phyloP scores from a whole-genome alignment of 2,888 invertebrate species.

The Hololepta plana region DNA sequence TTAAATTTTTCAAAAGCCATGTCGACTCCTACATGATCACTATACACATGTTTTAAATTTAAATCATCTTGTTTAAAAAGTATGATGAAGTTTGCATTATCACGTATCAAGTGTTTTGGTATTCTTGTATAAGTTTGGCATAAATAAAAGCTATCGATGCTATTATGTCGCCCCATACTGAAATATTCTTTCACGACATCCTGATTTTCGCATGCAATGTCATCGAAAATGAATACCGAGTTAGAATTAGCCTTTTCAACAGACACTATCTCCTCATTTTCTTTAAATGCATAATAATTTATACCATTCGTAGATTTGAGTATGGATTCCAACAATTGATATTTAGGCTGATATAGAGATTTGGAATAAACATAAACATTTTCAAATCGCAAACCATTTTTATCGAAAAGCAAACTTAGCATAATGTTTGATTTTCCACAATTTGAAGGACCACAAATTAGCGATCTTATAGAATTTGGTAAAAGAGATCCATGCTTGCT shows the following conservation, averaged over 20 bases:
- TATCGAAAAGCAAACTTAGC: constrained; percentile 14
- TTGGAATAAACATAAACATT: constrained; percentile 18
- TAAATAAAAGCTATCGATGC: constrained; percentile 16
- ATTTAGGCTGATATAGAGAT: constrained; percentile 6
- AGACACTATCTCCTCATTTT: constrained; percentile 4
- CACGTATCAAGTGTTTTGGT: constrained; percentile 18
- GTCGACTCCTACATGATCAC: constrained; percentile 7
- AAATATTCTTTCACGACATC: constrained; percentile 14
- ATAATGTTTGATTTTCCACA: constrained; percentile 19
- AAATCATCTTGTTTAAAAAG: constrained; percentile 17
- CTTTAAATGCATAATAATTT: constrained; percentile 8
- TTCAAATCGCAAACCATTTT: constrained; percentile 17
- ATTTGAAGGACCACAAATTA: constrained; percentile 14
- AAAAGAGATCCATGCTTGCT: constrained; percentile 4
- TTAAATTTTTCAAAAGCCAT: constrained; percentile 8
- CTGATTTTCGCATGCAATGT: constrained; percentile 16
- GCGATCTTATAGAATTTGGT: constrained; percentile 3
- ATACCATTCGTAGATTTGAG: constrained; percentile 9
- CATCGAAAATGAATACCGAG: constrained; percentile 19
- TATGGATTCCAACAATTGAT: constrained; percentile 10
- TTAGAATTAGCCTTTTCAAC: constrained; percentile 11
- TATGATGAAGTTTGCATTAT: constrained; percentile 17
- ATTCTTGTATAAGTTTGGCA: constrained; percentile 16
- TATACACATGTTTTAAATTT: constrained; percentile 14
- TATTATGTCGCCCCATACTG: constrained; percentile 15